Evolutionary conservation across 2,888 invertebrate genomes (phyloP), one percentile per base, ranked within the genome.

Genomic region (Drosophila testacea): DNA sequence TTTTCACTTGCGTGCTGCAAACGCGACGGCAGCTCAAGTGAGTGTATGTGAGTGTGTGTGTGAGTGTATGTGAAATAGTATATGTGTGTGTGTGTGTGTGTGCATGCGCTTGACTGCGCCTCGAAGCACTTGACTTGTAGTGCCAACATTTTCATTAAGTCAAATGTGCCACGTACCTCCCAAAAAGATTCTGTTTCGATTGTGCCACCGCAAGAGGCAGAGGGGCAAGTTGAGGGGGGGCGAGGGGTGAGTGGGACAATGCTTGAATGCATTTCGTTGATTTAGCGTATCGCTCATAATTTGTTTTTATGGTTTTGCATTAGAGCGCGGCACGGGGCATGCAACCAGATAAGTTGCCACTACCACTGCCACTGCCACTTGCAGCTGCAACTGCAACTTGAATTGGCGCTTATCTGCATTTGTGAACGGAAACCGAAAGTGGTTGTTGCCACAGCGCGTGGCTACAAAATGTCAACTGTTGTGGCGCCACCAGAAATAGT

Each of bases 81-180:
- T 44, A 61, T 47, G 63, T 50, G 50, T 50, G 64, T 38, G 39
- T 51, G 36, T 69, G 60, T 65, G 64, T 60, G 44, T 52, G 63
- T 75, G 76, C 39, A 61, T 71, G 68, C 74, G 80, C 78, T 84
- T 83, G 83, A 83, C 79, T 89, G 74, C 90, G 88, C 80, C 88
- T 89, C 88, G 89, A 75, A 88, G 81, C 91, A 91, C 91, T 91
- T 91, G 90, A 91, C 83, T 91, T 89, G 88, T 84, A 90, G 91
- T 91, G 91, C 83, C 90, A 91, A 91, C 90, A 83, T 83, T 91
- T 91, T 91, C 90, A 91, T 91, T 91, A 91, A 90, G 85, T 89
- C 87, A 87, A 81, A 73, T 83, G 79, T 83, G 77, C 78, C 75
- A 77, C 79, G 76, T 71, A 79, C 79, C 79, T 69, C 79, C 75